Percentiles rank a stretch among this genome's conserved stretches.
phyloP scores from a whole-genome alignment of 2,888 invertebrate genomes.

The Melangyna quadrimaculata region DNA sequence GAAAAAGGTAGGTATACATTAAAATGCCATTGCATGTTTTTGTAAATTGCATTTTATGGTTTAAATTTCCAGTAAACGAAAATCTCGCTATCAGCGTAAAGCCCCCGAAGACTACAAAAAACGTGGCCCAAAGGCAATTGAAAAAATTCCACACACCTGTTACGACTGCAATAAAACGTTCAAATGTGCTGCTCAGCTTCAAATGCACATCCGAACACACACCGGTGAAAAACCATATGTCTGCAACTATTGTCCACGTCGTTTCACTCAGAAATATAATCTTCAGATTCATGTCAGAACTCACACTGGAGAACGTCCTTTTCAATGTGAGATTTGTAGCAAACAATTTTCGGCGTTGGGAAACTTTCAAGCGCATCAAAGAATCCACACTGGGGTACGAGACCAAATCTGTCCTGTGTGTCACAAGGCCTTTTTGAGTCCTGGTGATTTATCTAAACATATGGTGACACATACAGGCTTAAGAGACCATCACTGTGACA shows the following conservation, averaged over 20 bases:
- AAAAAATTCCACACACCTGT: conserved; percentile 83
- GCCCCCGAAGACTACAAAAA: conserved; percentile 83
- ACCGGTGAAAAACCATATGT: conserved; percentile 84
- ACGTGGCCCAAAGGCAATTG: conserved; percentile 84
- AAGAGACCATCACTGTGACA: conserved; percentile 84
- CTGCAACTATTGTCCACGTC: conserved; percentile 83
- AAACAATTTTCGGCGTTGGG: conserved; percentile 85
- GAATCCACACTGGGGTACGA: conserved; percentile 84
- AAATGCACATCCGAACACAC: conserved; percentile 84
- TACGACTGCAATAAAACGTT: conserved; percentile 84
- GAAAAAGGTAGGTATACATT: conserved; percentile 72
- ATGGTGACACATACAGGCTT: conserved; percentile 84
- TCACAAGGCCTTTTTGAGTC: conserved; percentile 84
- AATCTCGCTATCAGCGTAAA: conserved; percentile 83
- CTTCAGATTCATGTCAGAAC: conserved; percentile 84
- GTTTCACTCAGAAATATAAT: conserved; percentile 85
- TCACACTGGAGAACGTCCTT: conserved; percentile 84
- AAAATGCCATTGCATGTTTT: not conserved
- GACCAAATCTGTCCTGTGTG: conserved; percentile 84
- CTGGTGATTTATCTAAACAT: conserved; percentile 84
- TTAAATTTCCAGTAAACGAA: conserved; percentile 75
- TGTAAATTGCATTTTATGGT: not conserved
- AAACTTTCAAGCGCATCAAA: conserved; percentile 85
- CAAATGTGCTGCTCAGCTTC: conserved; percentile 84
- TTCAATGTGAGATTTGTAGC: conserved; percentile 85